These are phyloP conservation scores for Acleris cristana DNA, from an alignment of 2,888 invertebrate genomes.

Conservation along the genomic window DNA sequence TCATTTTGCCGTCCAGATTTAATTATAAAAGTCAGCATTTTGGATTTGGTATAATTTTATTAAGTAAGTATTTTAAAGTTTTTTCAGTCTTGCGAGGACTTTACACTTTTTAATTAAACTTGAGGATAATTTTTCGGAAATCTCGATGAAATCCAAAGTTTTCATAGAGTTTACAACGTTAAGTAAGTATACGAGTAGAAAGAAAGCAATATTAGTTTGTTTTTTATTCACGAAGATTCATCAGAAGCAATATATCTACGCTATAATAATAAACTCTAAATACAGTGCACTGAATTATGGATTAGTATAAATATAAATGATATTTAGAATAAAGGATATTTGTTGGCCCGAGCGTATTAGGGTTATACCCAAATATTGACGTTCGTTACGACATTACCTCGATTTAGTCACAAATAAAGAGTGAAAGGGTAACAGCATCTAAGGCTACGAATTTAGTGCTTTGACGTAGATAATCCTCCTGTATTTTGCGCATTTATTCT, in stretches of 20 bases:
- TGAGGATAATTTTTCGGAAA: too few species aligned
- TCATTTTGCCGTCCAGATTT: too few species aligned
- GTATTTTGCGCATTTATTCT: slow-evolving; percentile 8
- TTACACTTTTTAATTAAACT: not conserved
- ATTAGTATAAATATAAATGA: slow-evolving; percentile 35
- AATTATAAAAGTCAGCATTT: too few species aligned
- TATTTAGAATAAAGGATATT: slow-evolving; percentile 2
- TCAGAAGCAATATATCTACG: slow-evolving; percentile 33
- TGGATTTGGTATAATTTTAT: too few species aligned
- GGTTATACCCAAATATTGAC: too few species aligned
- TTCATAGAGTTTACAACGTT: not conserved
- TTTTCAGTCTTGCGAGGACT: not conserved
- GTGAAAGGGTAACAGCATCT: too few species aligned
- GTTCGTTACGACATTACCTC: too few species aligned
- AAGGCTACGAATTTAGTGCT: too few species aligned
- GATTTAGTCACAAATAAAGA: too few species aligned
- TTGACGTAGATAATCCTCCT: not conserved
- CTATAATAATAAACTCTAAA: not conserved
- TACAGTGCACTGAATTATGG: slow-evolving; percentile 35
- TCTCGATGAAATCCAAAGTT: too few species aligned
- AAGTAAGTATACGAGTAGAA: slow-evolving; percentile 17
- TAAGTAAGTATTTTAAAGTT: too few species aligned
- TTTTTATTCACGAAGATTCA: slow-evolving; percentile 6
- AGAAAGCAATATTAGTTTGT: slow-evolving; percentile 26
- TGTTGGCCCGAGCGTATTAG: slow-evolving; percentile 8